phyloP scores from a whole-genome alignment of 2,888 invertebrate species.

The Pollenia amentaria region DNA sequence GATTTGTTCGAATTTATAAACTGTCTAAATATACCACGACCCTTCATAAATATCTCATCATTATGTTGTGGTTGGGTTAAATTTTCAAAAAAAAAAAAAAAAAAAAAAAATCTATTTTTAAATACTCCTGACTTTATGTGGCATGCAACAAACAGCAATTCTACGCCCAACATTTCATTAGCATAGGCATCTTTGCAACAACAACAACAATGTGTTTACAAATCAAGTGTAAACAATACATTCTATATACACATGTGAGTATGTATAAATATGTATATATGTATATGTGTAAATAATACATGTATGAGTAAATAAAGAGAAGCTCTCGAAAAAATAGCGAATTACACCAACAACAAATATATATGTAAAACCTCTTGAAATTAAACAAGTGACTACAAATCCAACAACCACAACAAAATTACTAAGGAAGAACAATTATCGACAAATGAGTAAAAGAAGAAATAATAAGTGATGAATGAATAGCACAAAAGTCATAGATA shows the following conservation, averaged over 20 bases:
- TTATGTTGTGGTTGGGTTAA: neutral
- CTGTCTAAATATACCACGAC: slow-evolving; percentile 23
- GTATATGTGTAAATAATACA: neutral
- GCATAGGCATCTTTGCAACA: slow-evolving; percentile 40
- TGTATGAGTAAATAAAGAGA: neutral
- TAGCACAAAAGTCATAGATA: too few species aligned
- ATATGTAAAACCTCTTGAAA: slow-evolving; percentile 29
- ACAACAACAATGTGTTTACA: slow-evolving; percentile 29
- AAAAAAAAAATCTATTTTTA: slow-evolving; percentile 50
- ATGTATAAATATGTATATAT: neutral
- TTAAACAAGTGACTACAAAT: slow-evolving; percentile 56
- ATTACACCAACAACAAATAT: slow-evolving; percentile 37
- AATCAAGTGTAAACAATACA: slow-evolving; percentile 56
- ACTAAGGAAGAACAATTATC: slow-evolving; percentile 29
- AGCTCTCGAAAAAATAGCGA: slow-evolving; percentile 31
- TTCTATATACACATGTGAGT: neutral
- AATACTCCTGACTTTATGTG: slow-evolving; percentile 35
- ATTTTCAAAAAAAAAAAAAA: neutral
- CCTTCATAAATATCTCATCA: slow-evolving; percentile 36
- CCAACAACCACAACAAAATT: slow-evolving; percentile 5
- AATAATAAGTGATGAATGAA: slow-evolving; percentile 20
- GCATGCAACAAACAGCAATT: slow-evolving; percentile 14
- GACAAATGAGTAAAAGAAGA: slow-evolving; percentile 33
- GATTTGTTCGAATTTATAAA: neutral
- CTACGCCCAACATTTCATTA: slow-evolving; percentile 36